Base-by-base conservation (phyloP, 2,888 invertebrate species). In the Chrysopilus asiliformis region DNA sequence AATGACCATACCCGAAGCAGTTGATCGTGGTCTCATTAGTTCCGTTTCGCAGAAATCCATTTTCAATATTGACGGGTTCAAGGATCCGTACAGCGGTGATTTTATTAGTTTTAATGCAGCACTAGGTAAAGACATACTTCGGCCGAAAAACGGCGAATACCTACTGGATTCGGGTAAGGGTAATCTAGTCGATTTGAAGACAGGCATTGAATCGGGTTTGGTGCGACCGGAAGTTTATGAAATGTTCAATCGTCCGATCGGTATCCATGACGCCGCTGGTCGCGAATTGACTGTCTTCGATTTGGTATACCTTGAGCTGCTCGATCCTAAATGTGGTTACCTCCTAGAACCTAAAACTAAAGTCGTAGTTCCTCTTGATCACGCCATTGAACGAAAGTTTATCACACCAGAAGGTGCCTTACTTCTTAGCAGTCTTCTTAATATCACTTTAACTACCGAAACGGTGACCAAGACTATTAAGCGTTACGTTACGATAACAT, bases 41-140 rank as follows among this genome's bases (percentile, higher is more conserved):
- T 87, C 89, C 2, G 81, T 91, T 14, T 75, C 81, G 4, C 81
- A 85, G 56, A 81, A 81, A 58, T 85, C 86, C 2, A 82, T 93
- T 48, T 93, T 93, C 56, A 84, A 90, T 58, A 86, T 94, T 42
- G 89, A 90, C 49, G 91, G 84, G 37, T 85, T 91, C 55, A 81
- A 79, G 55, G 84, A 87, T 60, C 78, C 82, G 1, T 72, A 78
- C 50, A 80, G 80, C 33, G 78, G 76, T 24, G 83, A 85, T 54
- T 83, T 79, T 54, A 71, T 90, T 49, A 85, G 85, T 46, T 80
- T 90, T 51, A 89, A 87, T 60, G 70, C 75, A 41, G 87, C 89
- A 25, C 65, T 82, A 43, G 72, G 77, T 40, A 80, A 79, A 52
- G 83, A 82, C 45, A 68, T 81, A 53, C 68, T 91, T 31, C 78